Evolutionary conservation across 1,140 invertebrate genomes (phyloP).

Genomic region (Agraylea sexmaculata): DNA sequence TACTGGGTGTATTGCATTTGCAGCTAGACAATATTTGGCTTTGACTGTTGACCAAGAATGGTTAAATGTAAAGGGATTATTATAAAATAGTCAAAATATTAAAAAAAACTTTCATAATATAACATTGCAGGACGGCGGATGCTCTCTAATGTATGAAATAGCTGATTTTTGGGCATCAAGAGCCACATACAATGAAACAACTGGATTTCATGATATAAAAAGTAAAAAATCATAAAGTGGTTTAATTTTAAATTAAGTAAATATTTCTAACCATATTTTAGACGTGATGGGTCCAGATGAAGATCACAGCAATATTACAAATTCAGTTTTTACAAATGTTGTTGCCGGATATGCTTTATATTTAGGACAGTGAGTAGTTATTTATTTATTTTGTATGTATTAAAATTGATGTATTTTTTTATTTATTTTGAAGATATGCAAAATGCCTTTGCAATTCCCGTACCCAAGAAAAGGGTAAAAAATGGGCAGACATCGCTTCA

Average conservation of each 20-base stretch:
- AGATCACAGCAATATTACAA: constrained; percentile 41
- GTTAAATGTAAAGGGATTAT: constrained; percentile 27
- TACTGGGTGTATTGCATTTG: constrained; percentile 41
- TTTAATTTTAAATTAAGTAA: neutral
- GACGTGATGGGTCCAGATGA: constrained; percentile 48
- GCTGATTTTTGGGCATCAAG: constrained; percentile 44
- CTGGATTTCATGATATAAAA: constrained; percentile 35
- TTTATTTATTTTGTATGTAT: neutral
- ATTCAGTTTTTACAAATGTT: constrained; percentile 45
- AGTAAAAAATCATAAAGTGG: constrained; percentile 25
- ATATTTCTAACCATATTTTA: constrained; percentile 16
- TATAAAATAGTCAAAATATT: neutral
- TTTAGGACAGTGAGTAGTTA: constrained; percentile 34
- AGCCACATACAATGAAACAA: constrained; percentile 34
- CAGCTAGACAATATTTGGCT: constrained; percentile 37
- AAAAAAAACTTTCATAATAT: neutral
- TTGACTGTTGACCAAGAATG: constrained; percentile 37
- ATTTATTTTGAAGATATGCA: constrained; percentile 29
- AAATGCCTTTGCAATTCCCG: constrained; percentile 34
- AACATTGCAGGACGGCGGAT: constrained; percentile 35
- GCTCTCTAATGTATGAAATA: constrained; percentile 39
- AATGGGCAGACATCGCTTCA: constrained; percentile 39
- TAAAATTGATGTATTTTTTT: constrained; percentile 7
- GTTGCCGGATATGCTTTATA: constrained; percentile 41
- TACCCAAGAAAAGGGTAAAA: constrained; percentile 27